phyloP scores from a whole-genome alignment of 2,797 vertebrate species.

The Chaetodon trifasciatus region DNA sequence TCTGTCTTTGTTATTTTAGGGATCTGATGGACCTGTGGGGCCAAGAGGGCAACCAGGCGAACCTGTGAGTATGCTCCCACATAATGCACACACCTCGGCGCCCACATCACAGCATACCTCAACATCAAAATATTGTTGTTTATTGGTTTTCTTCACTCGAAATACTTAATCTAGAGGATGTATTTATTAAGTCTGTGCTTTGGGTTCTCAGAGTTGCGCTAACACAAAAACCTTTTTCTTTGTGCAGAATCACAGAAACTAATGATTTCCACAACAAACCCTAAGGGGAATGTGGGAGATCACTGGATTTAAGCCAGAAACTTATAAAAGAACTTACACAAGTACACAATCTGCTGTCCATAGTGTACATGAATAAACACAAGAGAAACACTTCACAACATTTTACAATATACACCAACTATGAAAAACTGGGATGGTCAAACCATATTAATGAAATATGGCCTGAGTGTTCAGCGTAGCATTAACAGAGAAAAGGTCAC shows the following conservation, averaged over 20 bases:
- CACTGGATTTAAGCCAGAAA: conserved; percentile 22
- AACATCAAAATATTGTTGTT: not conserved
- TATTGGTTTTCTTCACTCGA: not conserved
- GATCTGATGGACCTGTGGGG: conserved; percentile 89
- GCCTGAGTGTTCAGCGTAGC: conserved; percentile 17
- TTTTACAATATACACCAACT: conserved; percentile 7
- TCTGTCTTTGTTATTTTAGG: conserved; percentile 80
- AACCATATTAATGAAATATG: conserved; percentile 29
- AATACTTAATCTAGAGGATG: not conserved
- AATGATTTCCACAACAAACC: conserved; percentile 26
- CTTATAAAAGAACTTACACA: conserved; percentile 10
- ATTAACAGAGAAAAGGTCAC: conserved; percentile 52
- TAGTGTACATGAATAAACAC: conserved; percentile 10
- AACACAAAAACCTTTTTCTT: not conserved
- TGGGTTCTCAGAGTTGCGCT: not conserved
- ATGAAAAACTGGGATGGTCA: conserved; percentile 7
- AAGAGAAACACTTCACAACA: conserved; percentile 5
- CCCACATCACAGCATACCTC: conserved; percentile 4
- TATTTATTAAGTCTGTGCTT: conserved; percentile 18
- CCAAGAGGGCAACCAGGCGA: conserved; percentile 93
- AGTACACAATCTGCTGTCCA: conserved; percentile 17
- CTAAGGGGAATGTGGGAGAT: conserved; percentile 22
- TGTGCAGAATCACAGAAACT: conserved; percentile 18
- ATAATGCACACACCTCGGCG: conserved; percentile 4
- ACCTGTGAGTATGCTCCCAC: conserved; percentile 87